Base-by-base conservation (phyloP, 2,797 vertebrate genomes). In the Nasua narica region DNA sequence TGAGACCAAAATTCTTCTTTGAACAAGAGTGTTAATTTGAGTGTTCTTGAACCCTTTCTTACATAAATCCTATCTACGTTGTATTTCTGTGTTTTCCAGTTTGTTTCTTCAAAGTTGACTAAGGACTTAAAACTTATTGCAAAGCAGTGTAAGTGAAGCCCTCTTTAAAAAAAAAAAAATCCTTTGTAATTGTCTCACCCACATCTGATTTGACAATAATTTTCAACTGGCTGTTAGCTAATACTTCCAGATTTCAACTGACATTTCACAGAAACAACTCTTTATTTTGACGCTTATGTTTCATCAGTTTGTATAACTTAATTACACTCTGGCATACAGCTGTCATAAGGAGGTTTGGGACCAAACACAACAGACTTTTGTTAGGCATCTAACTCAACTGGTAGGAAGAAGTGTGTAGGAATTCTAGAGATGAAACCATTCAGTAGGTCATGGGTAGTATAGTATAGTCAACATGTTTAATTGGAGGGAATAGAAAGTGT, bases 161-260 rank as follows among this genome's bases (percentile, higher is more conserved):
- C 81, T 15, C 19, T 65, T 48, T 13, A 60, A 79, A 58, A 90
- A 56, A 78, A 56, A 90, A 56, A 78, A 58, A 88, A n/a, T 7
- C 13, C 27, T 89, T n/a, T 40, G 3, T 81, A 43, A 70, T 94
- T 91, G 13, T 83, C 56, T 85, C 32, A 52, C 46, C 29, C 29
- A 81, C 4, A 29, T 93, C 67, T 78, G 27, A 48, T 52, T 95
- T 65, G 56, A 82, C 12, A 78, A 14, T 82, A 78, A 90, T 92
- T 96, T 96, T 94, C 81, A 87, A 48, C n/a, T 72, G 21, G 58
- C 35, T 40, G 78, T 87, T 77, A 70, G 32, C 43, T 97, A 90
- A n/a, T 86, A 77, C 67, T 91, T 91, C 74, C 74, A 95, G 70
- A 92, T 79, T 69, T 69, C 82, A 72, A 72, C 58, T 78, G 69